Percentiles rank a stretch among this genome's conserved stretches.
phyloP scores from a whole-genome alignment of 1,140 invertebrate species.

The Drosophila cardini region DNA sequence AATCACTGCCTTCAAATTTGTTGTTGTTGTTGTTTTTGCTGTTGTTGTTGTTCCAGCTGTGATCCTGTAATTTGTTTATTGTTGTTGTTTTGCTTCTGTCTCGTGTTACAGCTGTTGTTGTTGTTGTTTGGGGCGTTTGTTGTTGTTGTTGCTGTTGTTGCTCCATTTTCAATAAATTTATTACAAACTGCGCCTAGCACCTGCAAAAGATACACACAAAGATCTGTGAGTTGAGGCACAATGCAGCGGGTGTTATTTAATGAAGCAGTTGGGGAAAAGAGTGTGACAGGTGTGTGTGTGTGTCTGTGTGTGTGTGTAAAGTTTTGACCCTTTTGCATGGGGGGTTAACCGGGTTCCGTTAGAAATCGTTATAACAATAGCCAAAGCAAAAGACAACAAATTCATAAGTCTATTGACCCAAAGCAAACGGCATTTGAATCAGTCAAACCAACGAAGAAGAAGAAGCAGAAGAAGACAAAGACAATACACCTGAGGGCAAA shows the following conservation, averaged over 20 bases:
- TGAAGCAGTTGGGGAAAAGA: background rate
- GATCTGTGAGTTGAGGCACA: constrained; percentile 31
- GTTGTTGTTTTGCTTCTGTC: constrained; percentile 15
- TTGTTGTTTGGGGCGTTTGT: constrained; percentile 34
- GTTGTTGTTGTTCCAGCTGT: constrained; percentile 1
- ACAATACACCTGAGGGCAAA: constrained; percentile 8
- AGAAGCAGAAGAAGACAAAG: no score
- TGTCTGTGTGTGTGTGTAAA: background rate
- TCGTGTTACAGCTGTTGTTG: constrained; percentile 21
- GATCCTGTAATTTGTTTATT: constrained; percentile 24
- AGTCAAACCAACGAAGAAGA: no score
- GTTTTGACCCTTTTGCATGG: constrained; percentile 17
- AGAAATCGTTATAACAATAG: constrained; percentile 41
- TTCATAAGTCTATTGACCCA: constrained; percentile 48
- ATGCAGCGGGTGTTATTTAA: constrained; percentile 20
- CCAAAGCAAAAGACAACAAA: constrained; percentile 11
- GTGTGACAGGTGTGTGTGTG: background rate
- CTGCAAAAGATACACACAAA: constrained; percentile 63
- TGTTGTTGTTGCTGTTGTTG: constrained; percentile 44
- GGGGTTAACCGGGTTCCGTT: constrained; percentile 10
- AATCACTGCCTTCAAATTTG: constrained; percentile 34
- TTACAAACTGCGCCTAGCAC: constrained; percentile 28
- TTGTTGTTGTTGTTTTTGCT: constrained; percentile 30
- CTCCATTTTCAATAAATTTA: constrained; percentile 44
- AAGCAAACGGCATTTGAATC: constrained; percentile 30